Evolutionary conservation across 2,888 invertebrate species (phyloP).

Genomic region (Acheta domesticus): DNA sequence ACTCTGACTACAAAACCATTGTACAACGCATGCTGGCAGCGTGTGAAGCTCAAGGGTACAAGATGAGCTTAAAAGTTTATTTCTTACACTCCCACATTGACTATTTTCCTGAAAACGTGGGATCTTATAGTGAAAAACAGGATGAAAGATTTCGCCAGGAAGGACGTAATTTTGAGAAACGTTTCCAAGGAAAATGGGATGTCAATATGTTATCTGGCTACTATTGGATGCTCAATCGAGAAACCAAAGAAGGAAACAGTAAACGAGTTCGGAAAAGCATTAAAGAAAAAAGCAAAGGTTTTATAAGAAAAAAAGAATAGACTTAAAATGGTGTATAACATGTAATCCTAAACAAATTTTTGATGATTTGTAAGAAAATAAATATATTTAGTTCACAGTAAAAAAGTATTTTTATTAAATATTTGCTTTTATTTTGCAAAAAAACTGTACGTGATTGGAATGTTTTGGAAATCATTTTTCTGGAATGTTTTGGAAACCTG

Average conservation of each 20-base stretch:
- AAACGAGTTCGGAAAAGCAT: slow-evolving; percentile 19
- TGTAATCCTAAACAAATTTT: neutral
- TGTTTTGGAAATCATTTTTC: neutral
- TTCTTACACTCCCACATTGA: slow-evolving; percentile 30
- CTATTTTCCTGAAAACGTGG: slow-evolving; percentile 38
- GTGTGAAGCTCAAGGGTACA: slow-evolving; percentile 31
- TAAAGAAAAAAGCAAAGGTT: neutral
- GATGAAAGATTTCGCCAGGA: slow-evolving; percentile 42
- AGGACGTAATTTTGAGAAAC: slow-evolving; percentile 42
- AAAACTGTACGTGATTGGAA: neutral
- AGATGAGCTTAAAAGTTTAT: slow-evolving; percentile 34
- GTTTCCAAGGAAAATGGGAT: slow-evolving; percentile 41
- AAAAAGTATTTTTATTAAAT: neutral
- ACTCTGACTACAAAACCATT: slow-evolving; percentile 36
- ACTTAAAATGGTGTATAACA: neutral
- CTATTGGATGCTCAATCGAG: neutral
- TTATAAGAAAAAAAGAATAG: neutral
- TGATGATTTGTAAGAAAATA: neutral
- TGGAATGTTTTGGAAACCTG: neutral
- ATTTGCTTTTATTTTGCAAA: neutral
- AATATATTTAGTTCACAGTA: neutral
- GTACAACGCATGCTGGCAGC: slow-evolving; percentile 30
- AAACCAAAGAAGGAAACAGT: neutral
- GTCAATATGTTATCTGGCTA: slow-evolving; percentile 19
- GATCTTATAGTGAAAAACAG: slow-evolving; percentile 44